Conservation (phyloP, 2,113 vertebrate genomes). For the Rhinoderma darwinii region DNA sequence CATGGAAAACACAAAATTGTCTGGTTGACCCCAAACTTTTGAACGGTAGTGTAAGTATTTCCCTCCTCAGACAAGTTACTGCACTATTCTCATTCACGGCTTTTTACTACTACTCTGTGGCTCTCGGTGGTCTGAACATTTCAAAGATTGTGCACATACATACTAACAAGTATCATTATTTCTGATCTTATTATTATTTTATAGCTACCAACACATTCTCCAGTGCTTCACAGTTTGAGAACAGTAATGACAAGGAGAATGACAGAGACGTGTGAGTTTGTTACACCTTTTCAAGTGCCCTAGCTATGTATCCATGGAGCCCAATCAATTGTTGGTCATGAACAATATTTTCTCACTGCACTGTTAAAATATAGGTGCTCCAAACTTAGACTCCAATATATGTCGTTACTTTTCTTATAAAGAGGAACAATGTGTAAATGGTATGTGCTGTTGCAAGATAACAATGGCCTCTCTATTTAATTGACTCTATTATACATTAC, state of each 20-base stretch:
- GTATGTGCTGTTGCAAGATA: not conserved
- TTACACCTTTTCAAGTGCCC: constrained; percentile 22
- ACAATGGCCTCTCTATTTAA: not conserved
- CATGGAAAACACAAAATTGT: too few species aligned
- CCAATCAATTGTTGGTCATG: constrained; percentile 9
- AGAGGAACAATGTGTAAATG: not conserved
- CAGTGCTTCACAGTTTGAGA: constrained; percentile 25
- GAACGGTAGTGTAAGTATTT: too few species aligned
- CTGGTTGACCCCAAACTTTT: too few species aligned
- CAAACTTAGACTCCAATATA: not conserved
- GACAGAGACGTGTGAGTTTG: constrained; percentile 22
- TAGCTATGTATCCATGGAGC: not conserved
- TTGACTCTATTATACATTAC: not conserved
- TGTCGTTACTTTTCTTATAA: not conserved
- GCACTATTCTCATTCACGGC: not conserved
- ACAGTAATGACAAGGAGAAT: constrained; percentile 24
- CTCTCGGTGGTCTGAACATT: constrained; percentile 1
- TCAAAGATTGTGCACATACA: constrained; percentile 35
- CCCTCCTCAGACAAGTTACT: not conserved
- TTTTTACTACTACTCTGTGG: not conserved
- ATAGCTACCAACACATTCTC: constrained; percentile 11
- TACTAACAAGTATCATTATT: constrained; percentile 33
- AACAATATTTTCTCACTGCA: not conserved
- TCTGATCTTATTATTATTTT: constrained; percentile 20
- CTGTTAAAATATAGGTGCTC: not conserved